These are phyloP conservation scores for Megamerina dolium DNA, from an alignment of 2,888 invertebrate species.

Conservation along the genomic window DNA sequence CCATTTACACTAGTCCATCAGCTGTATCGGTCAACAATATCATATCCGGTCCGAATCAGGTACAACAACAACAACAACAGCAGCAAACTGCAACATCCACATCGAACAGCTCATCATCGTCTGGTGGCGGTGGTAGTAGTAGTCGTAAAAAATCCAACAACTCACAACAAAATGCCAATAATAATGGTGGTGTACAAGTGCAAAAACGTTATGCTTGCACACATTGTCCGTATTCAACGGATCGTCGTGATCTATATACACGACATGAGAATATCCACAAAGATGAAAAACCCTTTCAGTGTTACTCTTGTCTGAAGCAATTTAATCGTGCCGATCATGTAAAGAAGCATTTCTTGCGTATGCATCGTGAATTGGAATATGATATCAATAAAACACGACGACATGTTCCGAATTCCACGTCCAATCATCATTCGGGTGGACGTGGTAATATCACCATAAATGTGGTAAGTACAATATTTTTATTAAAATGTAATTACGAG, in stretches of 20 bases:
- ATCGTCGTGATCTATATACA: conserved; percentile 82
- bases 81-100: too few species aligned
- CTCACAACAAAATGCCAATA: conserved; percentile 23
- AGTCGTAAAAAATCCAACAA: conserved; percentile 34
- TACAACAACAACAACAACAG: conserved; percentile 27
- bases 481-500: too few species aligned
- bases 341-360: conserved; percentile 86
- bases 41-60: conserved; percentile 10
- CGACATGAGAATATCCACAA: conserved; percentile 90
- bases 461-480: conserved; percentile 30
- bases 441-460: conserved; percentile 46
- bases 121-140: conserved; percentile 20
- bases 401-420: conserved; percentile 42
- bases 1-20: conserved; percentile 42
- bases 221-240: conserved; percentile 86
- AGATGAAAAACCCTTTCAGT: conserved; percentile 90
- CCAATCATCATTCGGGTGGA: conserved; percentile 27
- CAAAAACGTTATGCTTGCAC: conserved; percentile 77
- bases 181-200: conserved; percentile 41
- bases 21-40: conserved; percentile 28
- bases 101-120: too few species aligned
- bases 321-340: conserved; percentile 93
- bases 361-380: conserved; percentile 86
- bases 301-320: conserved; percentile 86
- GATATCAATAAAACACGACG: conserved; percentile 76